Evolutionary conservation across 2,888 invertebrate genomes (phyloP), one percentile per base, ranked within the genome.

Genomic region (Chloroclystis v-ata): DNA sequence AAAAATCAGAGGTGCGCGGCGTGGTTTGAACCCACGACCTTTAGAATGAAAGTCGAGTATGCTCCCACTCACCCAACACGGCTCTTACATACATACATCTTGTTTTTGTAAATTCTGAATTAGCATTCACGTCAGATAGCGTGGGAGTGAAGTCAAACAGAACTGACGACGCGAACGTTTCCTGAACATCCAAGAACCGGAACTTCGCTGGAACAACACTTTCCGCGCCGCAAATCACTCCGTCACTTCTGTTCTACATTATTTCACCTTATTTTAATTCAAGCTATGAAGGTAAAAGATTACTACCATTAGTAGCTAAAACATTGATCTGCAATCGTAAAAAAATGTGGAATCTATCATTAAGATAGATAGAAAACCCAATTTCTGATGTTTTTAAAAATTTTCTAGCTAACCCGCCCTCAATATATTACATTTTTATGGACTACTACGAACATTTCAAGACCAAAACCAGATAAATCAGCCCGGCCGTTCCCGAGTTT

Each of bases 141-240:
- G 69, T 54, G 54, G 59, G 65, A 63, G 69, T 67, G 63, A 62
- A 66, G 61, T 65, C 66, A 67, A 71, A 72, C 68, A 67, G 57
- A 67, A 63, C 66, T 58, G 68, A 54, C 62, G 64, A 65, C 64
- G 59, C 61, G 60, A 62, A 62, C 57, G 63, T 61, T 74, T 78
- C 77, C 78, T 67, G 66, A 60, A 68, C 72, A 68, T 67, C 71
- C 63, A 63, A 65, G 67, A 66, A 63, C 65, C 76, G 75, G 78
- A 75, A 74, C 61, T 53, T 50, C 61, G 55, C 65, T 75, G 76
- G 78, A 75, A 75, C 63, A 59, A 60, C 65, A 60, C 64, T 66
- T 76, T 76, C 78, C 79, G 70, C 54, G 52, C 56, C 61, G 75
- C 71, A 75, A 79, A 76, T 78, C 76, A 75, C 65, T 67, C 61